These are phyloP conservation scores for Flexamia atlantica DNA, from an alignment of 2,888 invertebrate genomes.

Conservation along the genomic window DNA sequence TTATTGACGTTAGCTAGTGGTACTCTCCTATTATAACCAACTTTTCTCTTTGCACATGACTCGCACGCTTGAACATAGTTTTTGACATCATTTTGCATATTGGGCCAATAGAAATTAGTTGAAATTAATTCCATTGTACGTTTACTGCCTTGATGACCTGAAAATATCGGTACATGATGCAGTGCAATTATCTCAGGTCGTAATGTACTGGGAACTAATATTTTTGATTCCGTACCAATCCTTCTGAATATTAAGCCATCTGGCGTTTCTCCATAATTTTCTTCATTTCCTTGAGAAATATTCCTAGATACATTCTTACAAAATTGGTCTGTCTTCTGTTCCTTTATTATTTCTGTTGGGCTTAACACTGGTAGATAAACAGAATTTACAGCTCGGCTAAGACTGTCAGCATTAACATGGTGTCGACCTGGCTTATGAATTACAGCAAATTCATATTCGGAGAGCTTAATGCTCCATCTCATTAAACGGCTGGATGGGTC, in stretches of 20 bases:
- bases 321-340: not conserved
- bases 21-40: conserved; percentile 65
- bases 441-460: too few relatives aligned
- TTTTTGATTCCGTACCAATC: too few relatives aligned
- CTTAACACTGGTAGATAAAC: not conserved
- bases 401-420: too few relatives aligned
- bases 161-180: too few relatives aligned
- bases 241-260: too few relatives aligned
- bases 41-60: conserved; percentile 72
- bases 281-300: conserved; percentile 32
- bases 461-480: too few relatives aligned
- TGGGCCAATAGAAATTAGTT: conserved; percentile 71
- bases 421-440: too few relatives aligned
- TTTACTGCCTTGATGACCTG: too few relatives aligned
- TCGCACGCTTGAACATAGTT: conserved; percentile 71
- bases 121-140: too few relatives aligned
- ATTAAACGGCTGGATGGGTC: conserved; percentile 64
- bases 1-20: conserved; percentile 72
- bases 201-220: too few relatives aligned
- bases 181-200: too few relatives aligned
- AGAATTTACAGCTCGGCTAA: not conserved
- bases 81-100: conserved; percentile 72
- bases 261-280: too few relatives aligned
- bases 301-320: not conserved
- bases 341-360: not conserved